Evolutionary conservation across 2,113 vertebrate species (phyloP).

Genomic region (Petromus typicus): DNA sequence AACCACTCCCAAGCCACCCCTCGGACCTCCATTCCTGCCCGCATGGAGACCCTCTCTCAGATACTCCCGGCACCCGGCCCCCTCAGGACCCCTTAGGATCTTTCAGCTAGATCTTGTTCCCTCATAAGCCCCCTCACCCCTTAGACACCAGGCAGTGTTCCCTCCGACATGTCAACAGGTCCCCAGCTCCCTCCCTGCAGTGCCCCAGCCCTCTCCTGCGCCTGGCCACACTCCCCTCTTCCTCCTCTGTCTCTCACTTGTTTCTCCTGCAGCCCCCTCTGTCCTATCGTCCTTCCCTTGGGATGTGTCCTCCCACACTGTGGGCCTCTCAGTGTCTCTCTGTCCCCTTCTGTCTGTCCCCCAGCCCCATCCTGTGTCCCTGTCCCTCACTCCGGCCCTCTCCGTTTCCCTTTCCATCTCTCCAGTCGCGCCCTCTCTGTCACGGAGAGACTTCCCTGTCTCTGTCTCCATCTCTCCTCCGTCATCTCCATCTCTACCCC

Average conservation of each 20-base stretch:
- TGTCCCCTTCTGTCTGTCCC: background rate
- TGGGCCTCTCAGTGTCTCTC: too few relatives aligned
- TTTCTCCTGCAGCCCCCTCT: background rate
- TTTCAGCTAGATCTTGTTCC: background rate
- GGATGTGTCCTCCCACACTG: background rate
- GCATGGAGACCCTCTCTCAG: constrained; percentile 6
- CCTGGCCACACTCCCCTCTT: background rate
- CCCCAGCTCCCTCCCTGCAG: background rate
- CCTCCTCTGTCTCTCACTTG: background rate
- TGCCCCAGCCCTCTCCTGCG: background rate
- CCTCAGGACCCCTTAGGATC: background rate
- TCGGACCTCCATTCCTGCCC: background rate
- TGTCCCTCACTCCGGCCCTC: too few relatives aligned
- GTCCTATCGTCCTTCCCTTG: background rate
- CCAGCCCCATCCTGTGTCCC: background rate
- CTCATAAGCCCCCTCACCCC: background rate
- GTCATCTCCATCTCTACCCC: too few relatives aligned
- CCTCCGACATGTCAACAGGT: background rate
- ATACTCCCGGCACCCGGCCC: background rate
- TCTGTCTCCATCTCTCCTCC: background rate
- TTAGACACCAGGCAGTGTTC: background rate
- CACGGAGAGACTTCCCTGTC: background rate
- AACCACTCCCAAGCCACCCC: constrained; percentile 39
- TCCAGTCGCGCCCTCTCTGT: background rate
- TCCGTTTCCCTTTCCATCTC: background rate